Evolutionary conservation across 2,888 invertebrate genomes (phyloP).

Genomic region (Drosophila anceps): DNA sequence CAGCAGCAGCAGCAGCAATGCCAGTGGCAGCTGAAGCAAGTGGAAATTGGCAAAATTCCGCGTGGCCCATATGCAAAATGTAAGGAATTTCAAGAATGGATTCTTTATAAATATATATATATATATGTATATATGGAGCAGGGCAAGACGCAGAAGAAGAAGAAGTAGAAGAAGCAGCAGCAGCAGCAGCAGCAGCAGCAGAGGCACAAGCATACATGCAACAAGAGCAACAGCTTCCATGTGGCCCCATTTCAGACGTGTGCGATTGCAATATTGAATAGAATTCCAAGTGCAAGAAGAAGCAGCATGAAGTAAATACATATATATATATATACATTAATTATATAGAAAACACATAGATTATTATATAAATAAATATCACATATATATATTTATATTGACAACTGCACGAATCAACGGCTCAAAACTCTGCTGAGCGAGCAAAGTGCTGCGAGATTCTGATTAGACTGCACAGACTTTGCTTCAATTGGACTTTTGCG

Average conservation of each 20-base stretch:
- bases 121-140: constrained; percentile 18
- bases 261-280: constrained; percentile 10
- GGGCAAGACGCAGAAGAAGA: not conserved
- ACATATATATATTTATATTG: not conserved
- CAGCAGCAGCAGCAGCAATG: not conserved
- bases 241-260: not conserved
- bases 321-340: not conserved
- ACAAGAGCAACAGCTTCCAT: constrained; percentile 9
- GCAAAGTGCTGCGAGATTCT: not conserved
- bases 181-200: not conserved
- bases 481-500: constrained; percentile 1
- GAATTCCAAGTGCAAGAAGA: not conserved
- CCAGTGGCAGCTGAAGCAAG: constrained; percentile 23
- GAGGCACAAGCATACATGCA: not conserved
- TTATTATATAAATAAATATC: too few species aligned
- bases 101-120: constrained; percentile 19
- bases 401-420: not conserved
- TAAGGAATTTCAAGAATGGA: constrained; percentile 47
- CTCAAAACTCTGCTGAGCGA: not conserved
- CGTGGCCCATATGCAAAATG: constrained; percentile 52
- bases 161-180: not conserved
- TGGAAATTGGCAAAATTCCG: constrained; percentile 50
- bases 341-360: too few species aligned
- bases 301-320: not conserved
- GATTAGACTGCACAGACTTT: not conserved